Base-by-base conservation (phyloP, 2,888 invertebrate genomes). In the Ectemnius lituratus region DNA sequence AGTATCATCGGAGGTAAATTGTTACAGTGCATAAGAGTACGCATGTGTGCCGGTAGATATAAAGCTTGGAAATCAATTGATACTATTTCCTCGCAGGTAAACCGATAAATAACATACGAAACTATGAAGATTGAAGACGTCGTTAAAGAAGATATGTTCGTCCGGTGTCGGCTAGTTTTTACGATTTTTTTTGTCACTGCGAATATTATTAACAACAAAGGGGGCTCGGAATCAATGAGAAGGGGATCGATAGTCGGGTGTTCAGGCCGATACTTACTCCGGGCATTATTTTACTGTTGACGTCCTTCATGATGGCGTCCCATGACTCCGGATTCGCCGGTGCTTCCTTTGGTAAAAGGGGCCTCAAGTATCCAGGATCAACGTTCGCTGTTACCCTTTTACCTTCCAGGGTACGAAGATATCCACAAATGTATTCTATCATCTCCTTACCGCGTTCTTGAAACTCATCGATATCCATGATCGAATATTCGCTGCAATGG, bases 351-450 rank as follows among this genome's bases (percentile, higher is more conserved):
- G 98, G 98, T 76, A 98, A 89, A 78, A 96, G 92, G 64, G 94
- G 93, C 67, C 95, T 93, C 65, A 98, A 92, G 91, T 98, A 98
- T 1, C 98, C 98, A 0, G 98, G 98, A 89, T 98, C 97, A 46
- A 98, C 96, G 80, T 95, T 94, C 0, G 98, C 97, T 8, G 97
- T 96, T 18, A 98, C 98, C 37, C 97, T 93, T 67, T 97, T 93
- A 46, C 94, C 92, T 16, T 93, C 93, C 81, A 98, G 92, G n/a
- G 95, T 96, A 76, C 94, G 95, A 93, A 97, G 93, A 88, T 98
- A 98, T 83, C 96, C 94, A 91, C 97, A 97, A 83, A 98, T 97
- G 91, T 97, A 98, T 89, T 99, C 98, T 79, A 98, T 95, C 97
- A 98, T 98, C 92, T 97, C 96, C 90, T 96, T 96, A 62, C 98